phyloP scores from a whole-genome alignment of 2,113 vertebrate genomes.

The Cairina moschata region DNA sequence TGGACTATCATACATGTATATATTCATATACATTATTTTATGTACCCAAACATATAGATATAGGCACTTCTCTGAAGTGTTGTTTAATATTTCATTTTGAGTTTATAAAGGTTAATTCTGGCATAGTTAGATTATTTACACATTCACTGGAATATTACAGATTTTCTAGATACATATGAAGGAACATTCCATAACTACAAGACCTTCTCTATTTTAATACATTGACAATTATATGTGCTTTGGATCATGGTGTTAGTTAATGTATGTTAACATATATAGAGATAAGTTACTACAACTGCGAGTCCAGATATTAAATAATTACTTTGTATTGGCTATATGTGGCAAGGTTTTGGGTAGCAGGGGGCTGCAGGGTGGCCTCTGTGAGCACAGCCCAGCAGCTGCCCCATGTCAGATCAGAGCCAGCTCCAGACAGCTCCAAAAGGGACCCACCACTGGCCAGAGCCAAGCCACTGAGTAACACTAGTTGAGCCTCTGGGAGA shows the following conservation, averaged over 20 bases:
- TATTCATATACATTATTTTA: not conserved
- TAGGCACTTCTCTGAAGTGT: not conserved
- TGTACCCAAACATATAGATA: no score
- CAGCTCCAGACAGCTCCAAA: no score
- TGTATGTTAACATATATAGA: not conserved
- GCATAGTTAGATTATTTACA: not conserved
- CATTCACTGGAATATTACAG: not conserved
- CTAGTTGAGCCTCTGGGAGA: no score
- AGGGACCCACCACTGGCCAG: no score
- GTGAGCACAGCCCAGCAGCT: no score
- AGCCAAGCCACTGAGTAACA: no score
- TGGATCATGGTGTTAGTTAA: not conserved
- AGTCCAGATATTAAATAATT: not conserved
- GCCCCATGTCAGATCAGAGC: no score
- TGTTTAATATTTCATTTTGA: not conserved
- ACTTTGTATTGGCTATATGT: no score
- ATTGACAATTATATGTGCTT: not conserved
- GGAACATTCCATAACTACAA: not conserved
- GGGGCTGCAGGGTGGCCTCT: no score
- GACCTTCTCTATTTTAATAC: not conserved
- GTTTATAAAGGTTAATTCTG: not conserved
- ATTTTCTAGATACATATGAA: not conserved
- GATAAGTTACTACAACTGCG: not conserved
- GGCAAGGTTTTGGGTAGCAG: no score
- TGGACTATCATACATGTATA: not conserved